These are phyloP conservation scores for Noctua pronuba DNA, from an alignment of 2,888 invertebrate genomes.

Conservation along the genomic window DNA sequence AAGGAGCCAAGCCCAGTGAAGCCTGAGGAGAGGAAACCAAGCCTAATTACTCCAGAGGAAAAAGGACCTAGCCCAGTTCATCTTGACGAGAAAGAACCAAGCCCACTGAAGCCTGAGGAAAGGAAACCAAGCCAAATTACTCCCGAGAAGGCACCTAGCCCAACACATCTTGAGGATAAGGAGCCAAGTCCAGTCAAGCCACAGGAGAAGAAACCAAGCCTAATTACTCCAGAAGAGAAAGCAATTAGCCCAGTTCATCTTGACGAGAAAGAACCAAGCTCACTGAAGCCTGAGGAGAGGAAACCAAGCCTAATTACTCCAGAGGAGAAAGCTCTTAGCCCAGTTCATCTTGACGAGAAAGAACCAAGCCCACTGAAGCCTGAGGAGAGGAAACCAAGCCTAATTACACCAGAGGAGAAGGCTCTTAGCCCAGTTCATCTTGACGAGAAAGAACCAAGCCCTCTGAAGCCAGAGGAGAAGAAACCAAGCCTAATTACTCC, in stretches of 20 bases:
- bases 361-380: no score
- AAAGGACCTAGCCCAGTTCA: neutral
- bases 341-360: no score
- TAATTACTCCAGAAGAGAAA: neutral
- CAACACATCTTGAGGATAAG: neutral
- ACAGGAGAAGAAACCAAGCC: neutral
- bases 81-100: neutral
- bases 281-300: rapidly evolving
- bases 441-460: no score
- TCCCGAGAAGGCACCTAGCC: neutral
- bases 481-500: no score
- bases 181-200: neutral
- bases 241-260: neutral
- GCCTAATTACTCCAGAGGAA: neutral
- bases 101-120: neutral
- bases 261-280: neutral
- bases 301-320: neutral
- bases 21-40: neutral
- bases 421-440: no score
- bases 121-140: neutral
- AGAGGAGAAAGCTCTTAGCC: no score
- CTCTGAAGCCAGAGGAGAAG: no score
- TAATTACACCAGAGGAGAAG: no score
- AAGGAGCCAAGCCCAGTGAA: neutral
- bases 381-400: no score